phyloP scores from a whole-genome alignment of 2,797 vertebrate species.

The Halcyon leucocephala region DNA sequence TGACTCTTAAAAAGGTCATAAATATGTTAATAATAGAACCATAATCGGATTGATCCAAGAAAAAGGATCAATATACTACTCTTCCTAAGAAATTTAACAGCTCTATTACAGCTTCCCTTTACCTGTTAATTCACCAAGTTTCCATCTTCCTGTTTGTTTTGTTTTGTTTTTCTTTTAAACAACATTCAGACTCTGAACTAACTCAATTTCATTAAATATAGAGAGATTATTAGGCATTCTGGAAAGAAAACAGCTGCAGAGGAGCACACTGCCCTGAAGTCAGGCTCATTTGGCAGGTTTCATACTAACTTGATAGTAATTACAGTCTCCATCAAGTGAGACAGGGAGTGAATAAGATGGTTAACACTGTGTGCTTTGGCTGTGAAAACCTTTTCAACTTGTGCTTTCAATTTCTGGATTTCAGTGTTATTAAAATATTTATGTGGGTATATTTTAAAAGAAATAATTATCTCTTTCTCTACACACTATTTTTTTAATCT shows the following conservation, averaged over 20 bases:
- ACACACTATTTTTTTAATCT: slow-evolving; percentile 4
- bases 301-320: slow-evolving; percentile 59
- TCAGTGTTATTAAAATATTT: slow-evolving; percentile 43
- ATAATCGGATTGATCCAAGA: slow-evolving; percentile 20
- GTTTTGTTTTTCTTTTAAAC: background rate
- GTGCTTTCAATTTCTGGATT: slow-evolving; percentile 27
- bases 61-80: background rate
- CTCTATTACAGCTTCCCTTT: background rate
- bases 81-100: slow-evolving; percentile 9
- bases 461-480: background rate
- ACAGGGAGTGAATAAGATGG: slow-evolving; percentile 34
- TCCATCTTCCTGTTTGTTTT: background rate
- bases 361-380: slow-evolving; percentile 3
- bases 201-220: slow-evolving; percentile 29
- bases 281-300: slow-evolving; percentile 50
- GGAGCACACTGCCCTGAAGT: slow-evolving; percentile 22
- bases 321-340: slow-evolving; percentile 32
- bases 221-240: slow-evolving; percentile 28
- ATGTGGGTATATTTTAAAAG: slow-evolving; percentile 19
- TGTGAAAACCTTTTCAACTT: slow-evolving; percentile 45
- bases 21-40: slow-evolving; percentile 52
- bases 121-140: background rate
- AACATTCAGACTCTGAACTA: background rate
- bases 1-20: slow-evolving; percentile 50
- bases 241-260: slow-evolving; percentile 52